phyloP scores from a whole-genome alignment of 2,113 vertebrate genomes.

The Dolichotis patagonum region DNA sequence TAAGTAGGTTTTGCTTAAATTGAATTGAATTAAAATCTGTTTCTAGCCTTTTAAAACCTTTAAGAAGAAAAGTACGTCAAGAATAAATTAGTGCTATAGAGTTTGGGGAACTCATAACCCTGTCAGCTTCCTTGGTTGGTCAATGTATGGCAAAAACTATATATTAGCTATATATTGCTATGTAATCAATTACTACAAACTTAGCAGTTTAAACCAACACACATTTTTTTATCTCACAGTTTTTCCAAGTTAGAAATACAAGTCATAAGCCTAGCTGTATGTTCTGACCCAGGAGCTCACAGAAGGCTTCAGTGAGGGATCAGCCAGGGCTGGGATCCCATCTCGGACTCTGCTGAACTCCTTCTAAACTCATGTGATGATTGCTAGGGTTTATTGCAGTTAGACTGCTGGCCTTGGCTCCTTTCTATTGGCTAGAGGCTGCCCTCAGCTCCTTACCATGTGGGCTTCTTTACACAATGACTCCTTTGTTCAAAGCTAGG shows the following conservation, averaged over 20 bases:
- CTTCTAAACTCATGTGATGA: not conserved
- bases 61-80: not conserved
- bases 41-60: slow-evolving; percentile 45
- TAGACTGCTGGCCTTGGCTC: not conserved
- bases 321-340: not conserved
- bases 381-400: not conserved
- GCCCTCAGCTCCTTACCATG: not conserved
- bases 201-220: not conserved
- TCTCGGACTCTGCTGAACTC: not conserved
- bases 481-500: not conserved
- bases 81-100: slow-evolving; percentile 12
- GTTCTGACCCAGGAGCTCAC: not conserved
- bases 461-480: not conserved
- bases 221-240: not conserved
- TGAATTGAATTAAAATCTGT: not conserved
- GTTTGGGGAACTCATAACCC: not conserved
- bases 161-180: not conserved
- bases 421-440: not conserved
- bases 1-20: not conserved
- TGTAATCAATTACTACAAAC: not conserved
- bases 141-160: not conserved
- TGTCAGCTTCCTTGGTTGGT: not conserved
- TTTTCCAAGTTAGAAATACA: not conserved
- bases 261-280: not conserved
- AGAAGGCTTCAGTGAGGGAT: not conserved